Percentiles rank a stretch among this genome's conserved stretches.
phyloP scores from a whole-genome alignment of 2,113 vertebrate genomes.

The Hylia prasina region DNA sequence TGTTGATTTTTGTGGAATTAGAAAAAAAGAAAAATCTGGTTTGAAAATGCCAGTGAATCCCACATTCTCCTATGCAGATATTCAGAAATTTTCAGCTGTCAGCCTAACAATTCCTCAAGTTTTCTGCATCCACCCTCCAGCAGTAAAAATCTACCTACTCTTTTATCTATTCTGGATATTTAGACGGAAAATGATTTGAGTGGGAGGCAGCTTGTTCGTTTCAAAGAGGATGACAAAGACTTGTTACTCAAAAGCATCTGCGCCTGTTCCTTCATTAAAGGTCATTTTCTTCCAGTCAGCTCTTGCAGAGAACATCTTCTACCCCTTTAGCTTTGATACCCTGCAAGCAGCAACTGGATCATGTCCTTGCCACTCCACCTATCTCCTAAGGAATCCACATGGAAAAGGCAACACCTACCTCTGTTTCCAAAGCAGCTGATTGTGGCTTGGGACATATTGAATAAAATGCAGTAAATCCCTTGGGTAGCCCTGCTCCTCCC shows the following conservation, averaged over 20 bases:
- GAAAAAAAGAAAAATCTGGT: neutral
- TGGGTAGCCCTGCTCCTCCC: neutral
- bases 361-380: neutral
- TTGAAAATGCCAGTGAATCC: neutral
- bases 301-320: neutral
- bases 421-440: neutral
- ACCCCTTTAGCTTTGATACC: neutral
- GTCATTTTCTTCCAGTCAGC: neutral
- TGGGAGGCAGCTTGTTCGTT: conserved; percentile 12
- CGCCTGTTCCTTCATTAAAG: conserved; percentile 40
- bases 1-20: neutral
- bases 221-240: conserved; percentile 29
- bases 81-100: neutral
- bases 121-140: neutral
- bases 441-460: neutral
- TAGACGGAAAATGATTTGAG: conserved; percentile 11
- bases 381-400: neutral
- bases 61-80: neutral
- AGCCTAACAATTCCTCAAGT: neutral
- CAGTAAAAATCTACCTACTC: neutral
- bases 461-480: neutral
- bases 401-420: neutral
- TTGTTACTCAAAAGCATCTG: conserved; percentile 57
- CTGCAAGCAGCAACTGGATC: neutral
- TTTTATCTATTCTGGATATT: conserved; percentile 7